Evolutionary conservation across 2,113 vertebrate species (phyloP).

Genomic region (Esox niger): DNA sequence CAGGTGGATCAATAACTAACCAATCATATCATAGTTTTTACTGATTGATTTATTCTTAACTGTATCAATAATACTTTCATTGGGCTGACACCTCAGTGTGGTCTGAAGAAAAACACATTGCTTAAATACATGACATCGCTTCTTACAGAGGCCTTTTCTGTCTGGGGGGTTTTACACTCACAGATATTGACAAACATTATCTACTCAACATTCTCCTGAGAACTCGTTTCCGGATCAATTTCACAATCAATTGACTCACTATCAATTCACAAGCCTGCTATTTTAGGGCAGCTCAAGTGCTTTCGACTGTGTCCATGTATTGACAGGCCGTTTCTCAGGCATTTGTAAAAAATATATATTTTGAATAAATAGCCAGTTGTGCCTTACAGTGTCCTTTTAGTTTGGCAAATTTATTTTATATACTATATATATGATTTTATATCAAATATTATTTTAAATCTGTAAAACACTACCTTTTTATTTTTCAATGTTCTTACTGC

Average conservation of each 20-base stretch:
- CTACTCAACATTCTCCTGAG: constrained; percentile 7
- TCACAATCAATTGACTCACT: constrained; percentile 11
- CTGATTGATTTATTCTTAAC: background rate
- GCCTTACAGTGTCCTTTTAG: too few relatives aligned
- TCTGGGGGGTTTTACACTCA: background rate
- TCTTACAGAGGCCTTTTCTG: background rate
- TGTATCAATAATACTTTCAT: background rate
- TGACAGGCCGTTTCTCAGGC: background rate
- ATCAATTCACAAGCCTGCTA: background rate
- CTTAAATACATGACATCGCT: background rate
- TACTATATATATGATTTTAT: too few relatives aligned
- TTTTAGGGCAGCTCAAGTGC: background rate
- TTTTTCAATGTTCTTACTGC: too few relatives aligned
- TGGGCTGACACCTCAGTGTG: background rate
- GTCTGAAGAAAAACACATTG: background rate
- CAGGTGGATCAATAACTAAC: background rate
- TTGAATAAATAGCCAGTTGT: too few relatives aligned
- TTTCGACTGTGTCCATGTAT: background rate
- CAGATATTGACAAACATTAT: constrained; percentile 8
- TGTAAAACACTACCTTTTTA: too few relatives aligned
- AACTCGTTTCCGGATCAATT: constrained; percentile 12
- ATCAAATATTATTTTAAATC: too few relatives aligned
- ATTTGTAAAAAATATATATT: background rate
- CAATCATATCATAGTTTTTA: background rate
- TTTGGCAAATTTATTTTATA: too few relatives aligned